phyloP scores from a whole-genome alignment of 2,797 vertebrate species.

The Tragopan temminckii region DNA sequence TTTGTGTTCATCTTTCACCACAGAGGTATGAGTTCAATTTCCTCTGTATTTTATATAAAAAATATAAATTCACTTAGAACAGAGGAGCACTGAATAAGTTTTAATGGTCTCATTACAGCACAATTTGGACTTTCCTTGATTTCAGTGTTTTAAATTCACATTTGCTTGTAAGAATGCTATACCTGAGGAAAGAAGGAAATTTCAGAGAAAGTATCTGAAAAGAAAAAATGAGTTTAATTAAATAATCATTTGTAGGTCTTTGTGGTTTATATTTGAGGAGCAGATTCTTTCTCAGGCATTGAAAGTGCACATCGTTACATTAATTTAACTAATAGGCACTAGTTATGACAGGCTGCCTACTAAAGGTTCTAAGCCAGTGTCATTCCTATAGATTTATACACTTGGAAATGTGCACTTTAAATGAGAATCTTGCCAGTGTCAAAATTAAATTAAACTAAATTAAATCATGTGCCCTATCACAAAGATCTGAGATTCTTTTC shows the following conservation, averaged over 20 bases:
- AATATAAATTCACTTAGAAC: not conserved
- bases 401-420: constrained; percentile 53
- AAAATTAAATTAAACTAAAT: constrained; percentile 66
- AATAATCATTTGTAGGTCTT: constrained; percentile 71
- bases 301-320: constrained; percentile 53
- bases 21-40: constrained; percentile 6
- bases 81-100: not conserved
- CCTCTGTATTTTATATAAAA: not conserved
- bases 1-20: not conserved
- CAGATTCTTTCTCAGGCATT: constrained; percentile 65
- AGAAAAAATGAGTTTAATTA: constrained; percentile 44
- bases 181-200: constrained; percentile 32
- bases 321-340: constrained; percentile 71
- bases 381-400: constrained; percentile 69
- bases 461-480: constrained; percentile 64
- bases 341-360: constrained; percentile 64
- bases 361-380: constrained; percentile 69
- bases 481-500: constrained; percentile 60
- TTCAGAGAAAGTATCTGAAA: constrained; percentile 55
- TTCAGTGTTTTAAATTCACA: constrained; percentile 16
- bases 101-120: not conserved
- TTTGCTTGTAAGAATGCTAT: constrained; percentile 7
- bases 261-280: constrained; percentile 73
- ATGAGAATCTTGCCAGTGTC: constrained; percentile 54
- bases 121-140: constrained; percentile 7